These are phyloP conservation scores for Eudyptes chrysolophus DNA, from an alignment of 2,113 vertebrate species.

Conservation along the genomic window DNA sequence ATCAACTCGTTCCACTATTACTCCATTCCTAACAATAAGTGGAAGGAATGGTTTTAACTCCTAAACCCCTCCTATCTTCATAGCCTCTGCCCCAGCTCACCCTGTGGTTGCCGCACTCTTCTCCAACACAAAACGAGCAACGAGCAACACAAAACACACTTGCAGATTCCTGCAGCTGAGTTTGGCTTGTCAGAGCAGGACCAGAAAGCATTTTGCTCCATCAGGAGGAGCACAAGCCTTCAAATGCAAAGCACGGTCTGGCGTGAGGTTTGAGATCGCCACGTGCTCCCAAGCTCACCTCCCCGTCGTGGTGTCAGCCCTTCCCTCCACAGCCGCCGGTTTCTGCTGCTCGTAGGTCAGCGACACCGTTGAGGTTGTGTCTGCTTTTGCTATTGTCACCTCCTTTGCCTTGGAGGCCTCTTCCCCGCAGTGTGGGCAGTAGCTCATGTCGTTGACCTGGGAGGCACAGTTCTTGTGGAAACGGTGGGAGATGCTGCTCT, in stretches of 20 bases:
- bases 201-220: not conserved
- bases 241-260: not conserved
- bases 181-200: not conserved
- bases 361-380: constrained; percentile 85
- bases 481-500: constrained; percentile 93
- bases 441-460: constrained; percentile 84
- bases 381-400: constrained; percentile 84
- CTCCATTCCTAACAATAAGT: not conserved
- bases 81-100: not conserved
- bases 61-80: not conserved
- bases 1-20: not conserved
- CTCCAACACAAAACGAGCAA: not conserved
- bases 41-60: not conserved
- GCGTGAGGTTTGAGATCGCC: not conserved
- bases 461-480: constrained; percentile 93
- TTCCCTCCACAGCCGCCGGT: constrained; percentile 78
- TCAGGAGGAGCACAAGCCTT: not conserved
- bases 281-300: constrained; percentile 68
- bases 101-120: not conserved
- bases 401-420: constrained; percentile 89
- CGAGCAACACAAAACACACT: not conserved
- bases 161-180: not conserved
- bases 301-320: constrained; percentile 93
- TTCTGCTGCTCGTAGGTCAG: constrained; percentile 73
- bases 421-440: constrained; percentile 96